Evolutionary conservation across 2,888 invertebrate species (phyloP), one percentile per base, ranked within the genome.

Genomic region (Automeris io): DNA sequence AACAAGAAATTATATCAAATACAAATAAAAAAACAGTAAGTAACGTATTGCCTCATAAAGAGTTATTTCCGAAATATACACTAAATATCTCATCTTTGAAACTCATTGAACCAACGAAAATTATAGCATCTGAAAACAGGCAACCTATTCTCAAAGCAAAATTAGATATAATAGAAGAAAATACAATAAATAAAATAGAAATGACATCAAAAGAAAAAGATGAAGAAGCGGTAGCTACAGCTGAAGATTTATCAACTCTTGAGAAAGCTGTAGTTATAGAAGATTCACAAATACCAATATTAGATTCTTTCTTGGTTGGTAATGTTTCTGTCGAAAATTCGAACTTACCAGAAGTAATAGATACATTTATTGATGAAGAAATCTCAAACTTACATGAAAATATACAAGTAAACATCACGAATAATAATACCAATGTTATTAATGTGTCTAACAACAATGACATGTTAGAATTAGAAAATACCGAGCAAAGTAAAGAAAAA

Each of bases 81-180:
- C 56, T 70, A 11, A 48, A 54, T 41, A 43, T 66, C 34, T 55
- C 61, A 4, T 21, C 45, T 35, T 59, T 66, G 13, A 55, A 59
- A 49, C 42, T 52, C 7, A 46, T 47, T n/a, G 37, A 47, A 22
- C 64, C 72, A 9, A 57, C 49, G 18, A 60, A 54, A 43, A 39
- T 72, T 31, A 23, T 68, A 2, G 54, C 74, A 40, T 55, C 56
- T n/a, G 67, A 77, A 47, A 61, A 48, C 38, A 50, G 51, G 33
- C 42, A 51, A 21, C 57, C 61, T 18, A 32, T 53, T 31, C 55
- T 57, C 16, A 75, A 66, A 37, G 79, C 70, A 16, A 40, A 54
- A 9, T 18, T 76, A 37, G 70, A 67, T 50, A 59, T 55, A 41
- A 43, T 58, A 18, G 58, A 65, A 43, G 39, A 42, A 21, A 25